Evolutionary conservation across 2,888 invertebrate genomes (phyloP).

Genomic region (Linnaemya vulpina): DNA sequence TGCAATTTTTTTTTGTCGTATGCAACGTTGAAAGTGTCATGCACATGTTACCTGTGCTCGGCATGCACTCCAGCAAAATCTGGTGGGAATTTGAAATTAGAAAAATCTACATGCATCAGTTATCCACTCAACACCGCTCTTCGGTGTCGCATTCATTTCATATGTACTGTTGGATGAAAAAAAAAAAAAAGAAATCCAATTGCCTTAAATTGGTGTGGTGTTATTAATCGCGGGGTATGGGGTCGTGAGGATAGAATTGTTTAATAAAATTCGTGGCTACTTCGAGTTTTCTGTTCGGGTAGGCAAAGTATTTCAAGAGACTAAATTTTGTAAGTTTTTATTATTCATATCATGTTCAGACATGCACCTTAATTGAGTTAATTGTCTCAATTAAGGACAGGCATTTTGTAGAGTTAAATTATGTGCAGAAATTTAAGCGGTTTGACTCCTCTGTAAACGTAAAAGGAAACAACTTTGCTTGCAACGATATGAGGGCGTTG

Average conservation of each 20-base stretch:
- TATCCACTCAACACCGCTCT: slow-evolving; percentile 6
- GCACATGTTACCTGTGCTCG: not conserved
- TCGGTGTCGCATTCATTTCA: slow-evolving; percentile 16
- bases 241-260: slow-evolving; percentile 16
- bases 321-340: too few relatives aligned
- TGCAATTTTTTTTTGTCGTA: slow-evolving; percentile 9
- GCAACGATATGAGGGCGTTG: too few relatives aligned
- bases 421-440: too few relatives aligned
- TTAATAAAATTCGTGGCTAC: slow-evolving; percentile 19
- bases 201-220: slow-evolving; percentile 3
- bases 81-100: slow-evolving; percentile 50
- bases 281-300: not conserved
- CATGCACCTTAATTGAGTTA: too few relatives aligned
- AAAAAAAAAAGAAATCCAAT: not conserved
- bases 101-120: slow-evolving; percentile 47
- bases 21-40: not conserved
- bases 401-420: too few relatives aligned
- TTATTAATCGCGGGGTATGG: slow-evolving; percentile 20
- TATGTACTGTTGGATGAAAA: slow-evolving; percentile 5
- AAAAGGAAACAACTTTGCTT: too few relatives aligned
- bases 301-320: too few relatives aligned
- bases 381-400: too few relatives aligned
- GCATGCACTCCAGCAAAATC: not conserved
- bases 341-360: too few relatives aligned
- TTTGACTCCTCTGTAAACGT: too few relatives aligned